These are phyloP conservation scores for Hedya salicella DNA, from an alignment of 2,888 invertebrate genomes.

Conservation along the genomic window DNA sequence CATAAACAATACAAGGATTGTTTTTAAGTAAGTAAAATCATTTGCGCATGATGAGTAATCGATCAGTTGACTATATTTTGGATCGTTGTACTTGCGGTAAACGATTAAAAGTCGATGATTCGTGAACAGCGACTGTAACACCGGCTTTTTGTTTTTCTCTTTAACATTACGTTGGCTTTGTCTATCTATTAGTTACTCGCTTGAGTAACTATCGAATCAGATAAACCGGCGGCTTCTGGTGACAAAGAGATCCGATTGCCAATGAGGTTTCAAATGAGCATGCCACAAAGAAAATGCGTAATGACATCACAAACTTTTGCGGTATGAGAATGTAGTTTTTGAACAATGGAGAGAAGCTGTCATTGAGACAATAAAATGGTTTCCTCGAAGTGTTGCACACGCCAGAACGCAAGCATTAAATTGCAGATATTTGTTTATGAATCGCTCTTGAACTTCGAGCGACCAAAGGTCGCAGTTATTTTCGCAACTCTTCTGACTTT, in stretches of 20 bases:
- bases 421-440: slow-evolving; percentile 4
- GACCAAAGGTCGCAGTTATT: slow-evolving; percentile 17
- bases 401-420: slow-evolving; percentile 5
- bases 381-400: background rate
- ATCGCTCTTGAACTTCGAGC: slow-evolving; percentile 28
- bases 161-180: background rate
- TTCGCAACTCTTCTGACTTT: background rate
- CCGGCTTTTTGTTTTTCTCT: background rate
- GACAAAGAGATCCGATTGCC: background rate
- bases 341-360: no score
- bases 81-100: no score
- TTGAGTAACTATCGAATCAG: background rate
- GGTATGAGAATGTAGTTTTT: background rate
- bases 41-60: no score
- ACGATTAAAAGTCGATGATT: no score
- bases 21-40: no score
- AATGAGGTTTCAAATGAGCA: background rate
- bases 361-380: background rate
- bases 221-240: background rate
- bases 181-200: background rate
- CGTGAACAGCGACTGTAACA: background rate
- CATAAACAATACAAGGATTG: no score
- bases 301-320: background rate
- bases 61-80: no score
- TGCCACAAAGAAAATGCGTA: background rate